Evolutionary conservation across 2,888 invertebrate species (phyloP), one percentile per base, ranked within the genome.

Genomic region (Torymus aiolomorphi): DNA sequence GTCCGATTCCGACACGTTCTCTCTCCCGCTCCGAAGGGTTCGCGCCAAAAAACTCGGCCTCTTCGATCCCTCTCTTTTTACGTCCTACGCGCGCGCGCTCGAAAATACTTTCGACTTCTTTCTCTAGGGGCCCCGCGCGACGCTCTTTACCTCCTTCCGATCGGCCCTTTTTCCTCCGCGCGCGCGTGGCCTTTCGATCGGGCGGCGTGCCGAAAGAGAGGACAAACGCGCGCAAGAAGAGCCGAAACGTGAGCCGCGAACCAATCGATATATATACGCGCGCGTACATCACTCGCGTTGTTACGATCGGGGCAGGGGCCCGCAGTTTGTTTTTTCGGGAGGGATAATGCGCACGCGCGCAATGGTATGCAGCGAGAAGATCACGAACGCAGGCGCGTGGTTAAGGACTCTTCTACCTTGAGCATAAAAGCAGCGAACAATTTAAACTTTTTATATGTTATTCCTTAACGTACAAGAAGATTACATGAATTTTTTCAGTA

Each of bases 241-340:
- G 65, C 54, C 62, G 54, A 82, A 78, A 87, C 86, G 86, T 86
- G 86, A 87, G 84, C 83, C 79, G 86, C 80, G 77, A 85, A 76
- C 83, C 82, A 86, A 87, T 85, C 80, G 84, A 67, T 42, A 42
- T 8, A 42, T 42, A 42, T 42, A 42, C 8, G 8, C 42, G 8
- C 31, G 5, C 3, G 5, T 5, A 31, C 31, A 31, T 31, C n/a
- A n/a, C 20, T 42, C 8, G 42, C 8, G 42, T 42, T 42, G 42
- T 42, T 42, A 42, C 42, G 8, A 42, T 42, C 42, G 8, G 8
- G 42, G 8, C 42, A 42, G 42, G 42, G 42, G 42, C 42, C 8
- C 8, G 8, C 42, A 42, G 42, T 42, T 42, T 67, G 13, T 67
- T 67, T 57, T 59, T 59, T 54, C 14, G n/a, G 13, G n/a, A 12